Percentiles rank a stretch among this genome's conserved stretches.
phyloP scores from a whole-genome alignment of 2,113 vertebrate species.

The Himantopus leucocephalus region DNA sequence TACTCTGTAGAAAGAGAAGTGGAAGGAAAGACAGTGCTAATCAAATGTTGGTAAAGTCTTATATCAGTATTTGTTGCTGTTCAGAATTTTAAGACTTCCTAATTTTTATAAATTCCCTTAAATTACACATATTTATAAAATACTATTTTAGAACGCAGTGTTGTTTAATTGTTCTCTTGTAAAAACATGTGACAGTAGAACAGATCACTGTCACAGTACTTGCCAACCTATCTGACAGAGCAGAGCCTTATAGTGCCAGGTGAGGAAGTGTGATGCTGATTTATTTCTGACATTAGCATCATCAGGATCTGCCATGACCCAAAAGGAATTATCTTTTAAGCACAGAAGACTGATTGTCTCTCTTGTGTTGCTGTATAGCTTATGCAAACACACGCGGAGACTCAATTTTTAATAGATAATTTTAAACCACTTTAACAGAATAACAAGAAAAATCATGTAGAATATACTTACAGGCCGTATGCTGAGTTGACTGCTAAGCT shows the following conservation, averaged over 20 bases:
- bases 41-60: not conserved
- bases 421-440: not conserved
- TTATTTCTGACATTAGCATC: not conserved
- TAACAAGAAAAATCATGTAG: not conserved
- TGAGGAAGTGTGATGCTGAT: not conserved
- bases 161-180: not conserved
- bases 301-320: not conserved
- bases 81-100: not conserved
- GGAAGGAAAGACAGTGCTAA: not conserved
- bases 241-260: not conserved
- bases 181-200: not conserved
- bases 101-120: not conserved
- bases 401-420: not conserved
- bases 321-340: not conserved
- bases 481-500: constrained; percentile 94
- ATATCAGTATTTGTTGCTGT: not conserved
- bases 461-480: constrained; percentile 90
- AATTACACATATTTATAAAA: not conserved
- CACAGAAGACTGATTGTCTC: not conserved
- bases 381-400: not conserved
- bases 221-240: not conserved
- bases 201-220: not conserved
- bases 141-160: not conserved
- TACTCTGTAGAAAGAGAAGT: constrained; percentile 77
- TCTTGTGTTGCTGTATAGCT: not conserved